Evolutionary conservation across 2,797 vertebrate species (phyloP), one percentile per base, ranked within the genome.

Genomic region (Amblyopsis hoosieri): DNA sequence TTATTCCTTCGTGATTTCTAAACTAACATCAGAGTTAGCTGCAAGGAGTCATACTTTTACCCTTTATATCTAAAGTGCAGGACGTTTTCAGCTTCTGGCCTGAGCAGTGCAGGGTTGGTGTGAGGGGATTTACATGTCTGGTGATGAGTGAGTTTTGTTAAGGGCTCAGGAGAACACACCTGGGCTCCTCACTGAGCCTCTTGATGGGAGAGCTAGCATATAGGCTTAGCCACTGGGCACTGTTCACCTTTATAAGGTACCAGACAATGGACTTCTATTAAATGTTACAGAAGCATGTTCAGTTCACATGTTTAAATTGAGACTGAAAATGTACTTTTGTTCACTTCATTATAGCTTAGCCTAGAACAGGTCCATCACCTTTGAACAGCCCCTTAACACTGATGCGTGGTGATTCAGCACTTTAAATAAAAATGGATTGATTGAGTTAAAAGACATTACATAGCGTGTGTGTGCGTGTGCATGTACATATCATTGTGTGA

Each of bases 141-240:
- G 55, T 12, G 0, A 45, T 63, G 62, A 13, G 47, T 60, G 54
- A 56, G 66, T 74, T 64, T 80, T 13, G 60, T 67, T 67, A 62
- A 6, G 8, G 42, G 69, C 71, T 75, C 61, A 72, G 61, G 55
- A 77, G 68, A 72, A 82, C 78, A 84, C 70, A 83, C 80, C 83
- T 81, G 83, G 69, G 78, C 76, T 74, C 11, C 54, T 73, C 69
- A 50, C 65, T 70, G 77, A 82, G 78, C 72, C 74, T 77, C 66
- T 66, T 64, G 78, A 80, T 82, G 74, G 75, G 73, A 85, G 57
- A 6, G 5, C 2, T 42, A 75, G 77, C 78, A 4, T 29, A 29
- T 29, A 29, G 23, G 23, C 23, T 29, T 4, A 29, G 23, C 70
- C 66, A 62, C 11, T 57, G 55, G 55, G 55, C 55, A 12, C 42